Evolutionary conservation across 2,113 vertebrate genomes (phyloP).

Genomic region (Eclectus roratus): DNA sequence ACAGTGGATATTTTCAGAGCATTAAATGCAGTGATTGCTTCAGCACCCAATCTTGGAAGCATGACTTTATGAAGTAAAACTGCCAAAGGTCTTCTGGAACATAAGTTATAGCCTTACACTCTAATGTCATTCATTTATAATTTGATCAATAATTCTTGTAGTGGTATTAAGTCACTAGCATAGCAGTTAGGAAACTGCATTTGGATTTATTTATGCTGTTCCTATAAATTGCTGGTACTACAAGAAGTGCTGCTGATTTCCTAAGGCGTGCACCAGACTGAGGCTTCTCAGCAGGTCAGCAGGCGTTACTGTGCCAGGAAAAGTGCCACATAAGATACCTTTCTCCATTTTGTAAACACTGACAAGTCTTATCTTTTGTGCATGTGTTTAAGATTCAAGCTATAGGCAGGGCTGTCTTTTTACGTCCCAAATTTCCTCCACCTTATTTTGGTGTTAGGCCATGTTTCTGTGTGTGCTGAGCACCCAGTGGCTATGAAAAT

Average conservation of each 20-base stretch:
- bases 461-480: not conserved
- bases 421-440: not conserved
- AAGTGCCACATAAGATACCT: not conserved
- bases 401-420: not conserved
- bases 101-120: not conserved
- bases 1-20: not conserved
- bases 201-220: not conserved
- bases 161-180: not conserved
- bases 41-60: not conserved
- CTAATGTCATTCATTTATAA: not conserved
- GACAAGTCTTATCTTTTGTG: not conserved
- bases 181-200: not conserved
- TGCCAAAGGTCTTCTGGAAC: not conserved
- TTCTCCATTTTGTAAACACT: not conserved
- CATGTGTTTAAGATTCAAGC: not conserved
- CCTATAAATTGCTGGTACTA: not conserved
- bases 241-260: not conserved
- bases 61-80: not conserved
- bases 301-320: fast-evolving
- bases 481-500: not conserved
- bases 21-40: not conserved
- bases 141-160: not conserved
- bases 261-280: not conserved
- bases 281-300: not conserved
- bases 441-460: not conserved